Evolutionary conservation across 2,113 vertebrate genomes (phyloP), one percentile per base, ranked within the genome.

Genomic region (Myotis lucifugus): DNA sequence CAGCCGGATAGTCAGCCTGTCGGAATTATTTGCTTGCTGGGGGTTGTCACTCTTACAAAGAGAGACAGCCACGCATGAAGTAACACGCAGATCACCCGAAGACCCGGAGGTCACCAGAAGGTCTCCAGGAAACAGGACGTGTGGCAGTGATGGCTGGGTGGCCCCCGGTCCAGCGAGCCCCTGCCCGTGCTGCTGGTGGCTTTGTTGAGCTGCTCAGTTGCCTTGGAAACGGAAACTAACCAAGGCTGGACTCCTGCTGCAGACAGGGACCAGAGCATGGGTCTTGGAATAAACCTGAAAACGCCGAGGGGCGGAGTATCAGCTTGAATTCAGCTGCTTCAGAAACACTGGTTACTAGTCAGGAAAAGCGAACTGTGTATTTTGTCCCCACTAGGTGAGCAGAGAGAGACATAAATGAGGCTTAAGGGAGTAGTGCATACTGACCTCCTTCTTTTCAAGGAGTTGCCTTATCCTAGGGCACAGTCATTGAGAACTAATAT

Each of bases 161-260:
- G 84, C 82, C 93, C 95, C 66, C 81, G 97, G 95, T 97, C 96
- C 91, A 52, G 88, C 88, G 59, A 72, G 72, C 76, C 92, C 14
- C 17, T 25, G 61, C 76, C 93, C 17, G 85, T 76, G 21, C 85
- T 61, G 88, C 91, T 42, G 25, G 79, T 70, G 91, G 96, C 93
- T 96, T 95, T 93, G 94, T 93, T 90, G 97, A 96, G 96, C 91
- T 92, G 95, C 97, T 79, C 97, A 87, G 99, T 99, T 99, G 98
- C 98, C 98, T 72, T 92, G 98, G 98, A 94, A 99, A 99, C 98
- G 78, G 88, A 94, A 97, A 67, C 97, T 94, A 97, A 97, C 96
- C 95, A 90, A 92, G 84, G 54, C 96, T 74, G 95, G 95, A 96
- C 95, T 97, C 91, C 90, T 27, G 56, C 61, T 29, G 97, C 96